Base-by-base conservation (phyloP, 2,888 invertebrate genomes). In the Acanthoscelides obtectus region DNA sequence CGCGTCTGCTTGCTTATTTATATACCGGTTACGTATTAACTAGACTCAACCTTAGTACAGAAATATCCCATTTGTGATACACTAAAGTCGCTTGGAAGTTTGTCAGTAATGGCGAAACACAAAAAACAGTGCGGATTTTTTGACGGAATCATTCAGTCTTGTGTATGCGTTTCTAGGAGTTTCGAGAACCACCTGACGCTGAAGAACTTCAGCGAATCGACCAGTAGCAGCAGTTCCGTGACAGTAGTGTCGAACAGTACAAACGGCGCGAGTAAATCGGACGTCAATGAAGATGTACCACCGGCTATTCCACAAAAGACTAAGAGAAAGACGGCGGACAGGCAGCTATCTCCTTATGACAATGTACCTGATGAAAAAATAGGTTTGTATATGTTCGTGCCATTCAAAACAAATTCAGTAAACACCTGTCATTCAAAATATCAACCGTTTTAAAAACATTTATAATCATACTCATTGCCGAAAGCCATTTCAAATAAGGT, bases 301-400 rank as follows among this genome's bases (percentile, higher is more conserved):
- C 90, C 91, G 2, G 90, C 91, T 0, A 84, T 91, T 71, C 91
- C 91, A n/a, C 88, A 88, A 77, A 91, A 91, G 80, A 88, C 86
- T 70, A 86, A 88, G 73, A 83, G 83, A 74, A 86, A 86, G 78
- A 87, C 88, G 79, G 17, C 45, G 17, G 90, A 90, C 73, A 88
- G 90, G 73, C 88, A 90, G 72, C 88, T 90, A 66, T 92, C 92
- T 63, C 91, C 92, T 72, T 92, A 93, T 81, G 93, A 93, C 84
- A 92, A 93, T 82, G 89, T 92, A 77, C 84, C 85, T 76, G 83
- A 85, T 70, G 81, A 81, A 72, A 82, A 79, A 75, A 75, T 80
- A 69, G 80, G 81, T 81, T 72, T 78, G 45, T 45, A 6, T 25
- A 25, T 3, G 3, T 25, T 3, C 25, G 25, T 25, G 25, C 75